Base-by-base conservation (phyloP, 2,797 vertebrate genomes). In the Macrochelys suwanniensis region DNA sequence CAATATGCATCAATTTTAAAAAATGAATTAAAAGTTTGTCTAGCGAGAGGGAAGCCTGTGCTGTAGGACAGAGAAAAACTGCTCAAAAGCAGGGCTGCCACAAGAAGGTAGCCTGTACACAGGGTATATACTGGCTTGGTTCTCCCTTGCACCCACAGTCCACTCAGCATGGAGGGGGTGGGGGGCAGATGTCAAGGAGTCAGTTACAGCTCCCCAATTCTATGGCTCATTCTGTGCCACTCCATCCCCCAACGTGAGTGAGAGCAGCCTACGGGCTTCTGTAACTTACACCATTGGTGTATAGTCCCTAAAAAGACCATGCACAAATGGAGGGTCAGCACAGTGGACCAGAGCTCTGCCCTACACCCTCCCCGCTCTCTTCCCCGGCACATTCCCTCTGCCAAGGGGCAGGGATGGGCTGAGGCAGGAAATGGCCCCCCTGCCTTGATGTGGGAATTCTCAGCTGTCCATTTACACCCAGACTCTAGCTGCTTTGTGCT, bases 91-190 rank as follows among this genome's bases (percentile, higher is more conserved):
- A 84, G 61, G 54, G 42, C 31, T 77, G 28, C 74, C 25, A 76
- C 71, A 74, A 76, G 47, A 19, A 76, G 12, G 51, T 11, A 81
- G 28, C 5, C 7, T 0, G 0, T 11, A 6, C 0, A 0, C 50
- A 76, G 23, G 49, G 23, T 26, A 16, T 77, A 53, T 28, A 15
- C 3, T 0, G 0, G 47, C 17, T 77, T 57, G 74, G 45, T 33
- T 74, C 25, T n/a, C 4, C 47, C 47, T 68, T 28, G 31, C 45
- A 79, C 84, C 11, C 23, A 61, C 11, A 15, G 45, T 49, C 45
- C 6, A 28, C 45, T 47, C 74, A 77, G 5, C 45, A 47, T 9
- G 10, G 51, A 2, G 16, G 5, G 42, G 2, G 17, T 4, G 0
- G 0, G 65, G n/a, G 89, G 42, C 6, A 5, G 9, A 11, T 11